Base-by-base conservation (phyloP, 2,113 vertebrate species). In the Urocolius indicus region DNA sequence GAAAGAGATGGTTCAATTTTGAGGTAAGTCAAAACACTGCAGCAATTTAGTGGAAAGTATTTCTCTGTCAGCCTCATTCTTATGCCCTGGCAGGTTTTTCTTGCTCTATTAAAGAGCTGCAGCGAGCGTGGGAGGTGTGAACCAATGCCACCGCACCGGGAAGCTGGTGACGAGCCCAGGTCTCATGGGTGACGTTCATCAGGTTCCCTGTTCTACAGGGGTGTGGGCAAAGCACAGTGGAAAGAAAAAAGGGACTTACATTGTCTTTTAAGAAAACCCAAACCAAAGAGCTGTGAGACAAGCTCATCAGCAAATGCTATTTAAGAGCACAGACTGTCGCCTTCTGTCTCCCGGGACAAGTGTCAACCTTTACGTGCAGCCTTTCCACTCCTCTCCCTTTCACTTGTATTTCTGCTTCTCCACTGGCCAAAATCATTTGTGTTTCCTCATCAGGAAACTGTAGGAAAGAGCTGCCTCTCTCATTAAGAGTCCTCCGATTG, bases 61-160 rank as follows among this genome's bases (percentile, higher is more conserved):
- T 89, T 86, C 81, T 87, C 73, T 95, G 93, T 77, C 67, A 48
- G 84, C 63, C 74, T 89, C 66, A 1, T 69, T 89, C 41, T 68
- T 34, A 38, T 8, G 34, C 23, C 1, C 6, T 24, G 57, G 76
- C 73, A 59, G 21, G 43, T 45, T 84, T 81, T 23, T 84, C 74
- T 54, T 77, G 90, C 81, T 51, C 13, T 58, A 34, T 82, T 65
- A 73, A 76, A 91, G 90, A 91, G 72, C 83, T 1, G 85, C 65
- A 49, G 15, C 1, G 6, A 29, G 89, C 23, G 96, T 96, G 91
- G 96, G 96, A 96, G 95, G 96, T 96, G 95, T 91, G 94, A 97
- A 89, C 72, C 71, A 48, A 81, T 73, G 68, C 86, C 84, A 66
- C 88, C 16, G 0, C 84, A 69, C 75, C 2, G 80, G 91, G 87